These are phyloP conservation scores for Ormyrus pomaceus DNA, from an alignment of 2,888 invertebrate genomes.

Conservation along the genomic window DNA sequence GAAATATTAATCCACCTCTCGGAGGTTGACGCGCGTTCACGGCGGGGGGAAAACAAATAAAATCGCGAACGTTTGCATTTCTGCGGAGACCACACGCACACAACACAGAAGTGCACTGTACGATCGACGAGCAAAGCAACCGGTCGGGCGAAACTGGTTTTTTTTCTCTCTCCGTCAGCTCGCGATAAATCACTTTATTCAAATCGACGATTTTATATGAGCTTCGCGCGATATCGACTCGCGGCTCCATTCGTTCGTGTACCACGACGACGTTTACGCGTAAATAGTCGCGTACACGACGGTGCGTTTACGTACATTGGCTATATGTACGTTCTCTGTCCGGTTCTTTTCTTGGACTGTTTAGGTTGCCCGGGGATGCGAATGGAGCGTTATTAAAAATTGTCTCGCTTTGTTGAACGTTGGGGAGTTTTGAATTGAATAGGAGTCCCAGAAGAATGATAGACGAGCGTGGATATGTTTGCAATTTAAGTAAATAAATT, in stretches of 20 bases:
- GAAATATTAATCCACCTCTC: too few relatives aligned
- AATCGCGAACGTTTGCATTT: too few relatives aligned
- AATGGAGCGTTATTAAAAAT: conserved; percentile 15
- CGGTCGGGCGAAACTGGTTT: background rate
- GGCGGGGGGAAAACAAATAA: too few relatives aligned
- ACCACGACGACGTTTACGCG: background rate
- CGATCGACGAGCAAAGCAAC: background rate
- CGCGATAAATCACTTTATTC: conserved; percentile 43
- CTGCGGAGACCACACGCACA: too few relatives aligned
- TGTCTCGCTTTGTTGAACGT: conserved; percentile 5
- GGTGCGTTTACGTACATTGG: too few relatives aligned
- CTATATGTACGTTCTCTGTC: background rate
- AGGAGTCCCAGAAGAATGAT: too few relatives aligned
- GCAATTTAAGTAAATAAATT: too few relatives aligned
- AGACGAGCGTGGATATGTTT: too few relatives aligned
- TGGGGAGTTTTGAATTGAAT: too few relatives aligned
- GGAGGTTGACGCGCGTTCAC: too few relatives aligned
- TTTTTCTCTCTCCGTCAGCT: background rate
- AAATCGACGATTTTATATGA: conserved; percentile 31
- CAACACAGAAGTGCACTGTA: too few relatives aligned
- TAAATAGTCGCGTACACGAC: too few relatives aligned
- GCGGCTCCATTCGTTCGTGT: background rate
- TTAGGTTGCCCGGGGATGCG: background rate
- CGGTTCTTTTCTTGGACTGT: background rate
- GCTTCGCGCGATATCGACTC: conserved; percentile 19